Evolutionary conservation across 2,888 invertebrate species (phyloP), one percentile per base, ranked within the genome.

Genomic region (Zonitis immaculata): DNA sequence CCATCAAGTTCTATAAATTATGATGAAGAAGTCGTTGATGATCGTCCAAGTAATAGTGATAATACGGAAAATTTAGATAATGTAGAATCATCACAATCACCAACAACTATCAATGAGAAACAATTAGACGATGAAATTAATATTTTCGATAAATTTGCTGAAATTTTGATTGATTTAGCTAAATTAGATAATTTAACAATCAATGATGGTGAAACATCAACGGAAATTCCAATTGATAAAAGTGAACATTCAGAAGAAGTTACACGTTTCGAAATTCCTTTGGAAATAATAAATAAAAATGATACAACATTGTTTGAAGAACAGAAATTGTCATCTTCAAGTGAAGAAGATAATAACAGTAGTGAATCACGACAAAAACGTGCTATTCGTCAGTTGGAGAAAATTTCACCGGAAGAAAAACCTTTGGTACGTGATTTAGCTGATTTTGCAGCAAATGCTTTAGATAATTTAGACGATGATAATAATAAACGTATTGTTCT

Each of bases 401-500:
- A 67, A 54, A 62, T 69, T 16, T 53, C 63, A 7, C 58, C 63
- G 0, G 67, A 68, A 18, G 72, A 73, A 56, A 70, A 66, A 52
- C 46, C 54, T 18, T 32, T 57, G 18, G 51, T 56, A 28, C 52
- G 53, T 22, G 54, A 65, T 60, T 66, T 82, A 47, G 79, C 80
- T 1, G 72, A 77, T 53, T 75, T 76, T 53, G 80, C 78, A 2
- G 72, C 78, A 1, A 64, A 73, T 5, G 75, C 75, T 7, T 63
- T 82, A 26, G 80, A 82, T 60, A 71, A 76, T n/a, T 71, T 76
- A 47, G 80, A 80, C 62, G 71, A 72, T 7, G 80, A 81, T 62
- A 71, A 78, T 54, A 70, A 73, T 67, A 80, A 77, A 59, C 70
- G 79, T 47, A 66, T 79, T 1, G 71, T 81, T 9, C 63, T 79